These are phyloP conservation scores for Syrista parreyssii DNA, from an alignment of 2,888 invertebrate species.

Conservation along the genomic window DNA sequence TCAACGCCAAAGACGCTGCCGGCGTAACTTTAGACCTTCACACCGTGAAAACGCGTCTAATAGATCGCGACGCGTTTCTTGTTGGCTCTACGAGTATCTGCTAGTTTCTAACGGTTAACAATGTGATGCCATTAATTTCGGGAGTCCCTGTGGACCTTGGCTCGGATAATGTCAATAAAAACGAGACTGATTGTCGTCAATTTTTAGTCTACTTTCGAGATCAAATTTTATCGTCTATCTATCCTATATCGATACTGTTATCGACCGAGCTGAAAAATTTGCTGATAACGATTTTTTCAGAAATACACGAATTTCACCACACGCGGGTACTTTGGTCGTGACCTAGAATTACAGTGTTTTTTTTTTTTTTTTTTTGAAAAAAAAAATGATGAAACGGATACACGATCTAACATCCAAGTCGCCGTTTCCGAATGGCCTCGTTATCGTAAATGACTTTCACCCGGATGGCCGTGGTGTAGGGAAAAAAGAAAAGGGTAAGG, in stretches of 20 bases:
- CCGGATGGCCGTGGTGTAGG: background rate
- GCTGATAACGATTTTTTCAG: background rate
- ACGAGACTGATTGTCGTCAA: background rate
- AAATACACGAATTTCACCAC: background rate
- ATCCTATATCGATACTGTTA: background rate
- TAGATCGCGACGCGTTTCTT: background rate
- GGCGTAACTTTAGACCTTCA: background rate
- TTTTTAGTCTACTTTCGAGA: background rate
- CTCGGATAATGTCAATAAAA: background rate
- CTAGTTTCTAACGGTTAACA: background rate
- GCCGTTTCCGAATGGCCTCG: background rate
- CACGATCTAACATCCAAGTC: background rate
- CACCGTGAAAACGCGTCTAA: background rate
- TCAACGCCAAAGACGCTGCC: background rate
- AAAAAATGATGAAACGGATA: background rate
- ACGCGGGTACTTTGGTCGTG: background rate
- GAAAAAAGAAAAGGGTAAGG: background rate
- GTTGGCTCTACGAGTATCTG: background rate
- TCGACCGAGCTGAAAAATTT: background rate
- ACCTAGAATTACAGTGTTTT: background rate
- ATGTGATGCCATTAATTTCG: background rate
- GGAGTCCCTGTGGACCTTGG: background rate
- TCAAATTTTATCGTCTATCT: background rate
- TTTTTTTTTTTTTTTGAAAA: background rate
- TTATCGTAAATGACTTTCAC: constrained; percentile 17